Conservation (phyloP, 2,888 invertebrate species). For the Phania funesta region DNA sequence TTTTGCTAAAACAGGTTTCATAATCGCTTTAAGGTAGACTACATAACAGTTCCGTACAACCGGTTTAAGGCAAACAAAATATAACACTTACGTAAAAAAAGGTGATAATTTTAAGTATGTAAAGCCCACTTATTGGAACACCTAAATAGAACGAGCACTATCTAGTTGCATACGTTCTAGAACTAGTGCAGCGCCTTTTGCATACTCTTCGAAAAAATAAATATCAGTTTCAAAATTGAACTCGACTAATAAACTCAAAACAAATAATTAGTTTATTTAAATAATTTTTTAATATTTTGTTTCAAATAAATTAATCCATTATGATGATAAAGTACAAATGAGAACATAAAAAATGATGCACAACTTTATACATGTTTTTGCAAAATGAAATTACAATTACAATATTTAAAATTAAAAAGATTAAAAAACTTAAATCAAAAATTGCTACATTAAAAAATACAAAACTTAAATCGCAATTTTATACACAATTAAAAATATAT, state of each 20-base stretch:
- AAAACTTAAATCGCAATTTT: slow-evolving; percentile 22
- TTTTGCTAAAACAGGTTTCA: too few relatives aligned
- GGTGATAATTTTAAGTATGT: too few relatives aligned
- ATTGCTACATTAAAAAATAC: slow-evolving; percentile 10
- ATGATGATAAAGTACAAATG: slow-evolving; percentile 46
- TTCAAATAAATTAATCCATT: slow-evolving; percentile 48
- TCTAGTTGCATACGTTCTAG: too few relatives aligned
- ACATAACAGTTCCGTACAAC: too few relatives aligned
- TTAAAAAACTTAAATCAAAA: slow-evolving; percentile 30
- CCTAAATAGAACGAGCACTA: too few relatives aligned
- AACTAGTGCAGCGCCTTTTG: too few relatives aligned
- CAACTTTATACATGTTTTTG: slow-evolving; percentile 45
- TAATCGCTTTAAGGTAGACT: too few relatives aligned
- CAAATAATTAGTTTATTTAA: slow-evolving; percentile 13
- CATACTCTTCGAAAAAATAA: too few relatives aligned
- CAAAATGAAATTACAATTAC: slow-evolving; percentile 47
- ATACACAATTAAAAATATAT: slow-evolving; percentile 22
- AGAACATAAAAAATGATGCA: slow-evolving; percentile 46
- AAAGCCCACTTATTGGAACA: too few relatives aligned
- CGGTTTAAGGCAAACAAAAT: too few relatives aligned
- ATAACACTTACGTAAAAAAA: too few relatives aligned
- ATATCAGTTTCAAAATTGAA: too few relatives aligned
- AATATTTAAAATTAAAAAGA: slow-evolving; percentile 26
- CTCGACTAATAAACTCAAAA: neutral
- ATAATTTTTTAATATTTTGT: slow-evolving; percentile 18